Evolutionary conservation across 2,888 invertebrate genomes (phyloP), one percentile per base, ranked within the genome.

Genomic region (Helobdella robusta): DNA sequence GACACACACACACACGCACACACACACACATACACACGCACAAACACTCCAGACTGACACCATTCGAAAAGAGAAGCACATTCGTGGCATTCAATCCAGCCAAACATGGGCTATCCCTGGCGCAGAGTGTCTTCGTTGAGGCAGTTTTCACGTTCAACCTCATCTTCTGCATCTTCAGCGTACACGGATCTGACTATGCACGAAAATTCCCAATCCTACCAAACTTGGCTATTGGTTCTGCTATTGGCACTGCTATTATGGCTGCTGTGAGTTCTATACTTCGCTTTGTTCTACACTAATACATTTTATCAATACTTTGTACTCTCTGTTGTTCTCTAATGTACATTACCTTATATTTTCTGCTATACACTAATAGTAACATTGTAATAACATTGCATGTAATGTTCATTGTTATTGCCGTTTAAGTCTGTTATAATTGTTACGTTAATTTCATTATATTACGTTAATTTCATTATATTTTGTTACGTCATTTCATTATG

Each of bases 191-290:
- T n/a, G 64, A 64, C 18, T 28, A 18, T 30, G 35, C 18, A 18
- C 56, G 30, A 34, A 50, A 56, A 25, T 35, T 35, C 2, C 52
- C 34, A 15, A 35, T 40, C 40, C 30, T 64, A 18, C 58, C 64
- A 2, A 52, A 52, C 15, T 34, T 64, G 6, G 56, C 58, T 18
- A 58, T 64, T 5, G 64, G 64, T 32, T 56, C 34, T 34, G 46
- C 64, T 36, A 44, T 64, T 6, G 64, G 64, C 2, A 50, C 52
- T 30, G 64, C 52, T 6, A 58, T 58, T 36, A 56, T 64, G 64
- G 58, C 58, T 0, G 64, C 58, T 15, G 64, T 64, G 4, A 56
- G 64, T n/a, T n/a, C n/a, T n/a, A n/a, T n/a, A n/a, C n/a, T n/a
- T n/a, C n/a, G n/a, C n/a, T n/a, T n/a, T n/a, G n/a, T n/a, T n/a